Evolutionary conservation across 37 sponge, comb jelly and placozoan species (phyloP), one percentile per base, ranked within the genome.

Genomic region (Haliclona indistincta): DNA sequence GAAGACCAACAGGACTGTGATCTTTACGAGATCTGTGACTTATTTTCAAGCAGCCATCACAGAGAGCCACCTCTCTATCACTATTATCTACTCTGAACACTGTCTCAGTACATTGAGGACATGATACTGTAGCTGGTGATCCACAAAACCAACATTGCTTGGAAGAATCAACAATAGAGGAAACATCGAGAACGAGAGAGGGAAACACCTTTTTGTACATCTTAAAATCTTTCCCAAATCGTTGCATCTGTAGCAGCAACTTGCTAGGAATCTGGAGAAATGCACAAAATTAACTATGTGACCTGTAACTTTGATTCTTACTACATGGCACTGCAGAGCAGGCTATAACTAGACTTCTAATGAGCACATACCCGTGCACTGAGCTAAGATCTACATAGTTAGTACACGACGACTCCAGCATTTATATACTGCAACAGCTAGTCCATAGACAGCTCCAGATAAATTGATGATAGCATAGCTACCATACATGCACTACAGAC

Each of bases 191-290:
- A 2, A 69, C 75, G 4, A 82, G 47, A 17, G 78, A 63, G 5
- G 98, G 94, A 52, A 94, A 43, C 36, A 97, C 82, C 44, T 74
- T 91, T 7, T 85, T 82, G 49, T 75, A 97, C 39, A 80, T 70
- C 56, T 97, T 93, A 78, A 88, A 97, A 49, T 83, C 76, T 45
- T 83, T 85, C n/a, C 98, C 98, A 88, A 74, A 97, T 25, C 98
- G 73, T 64, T 95, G 98, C 51, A 97, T 76, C 63, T 94, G 95
- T 13, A 93, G 71, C 11, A 97, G 43, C 42, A 96, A 64, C 25
- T 55, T 76, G 1, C 54, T 74, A 1, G 96, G 96, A 28, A 61
- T 62, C 92, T 91, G 43, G 1, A 70, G 7, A 23, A 7, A 51
- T 29, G 33, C 39, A 36, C 10, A 4, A 75, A 62, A 11, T 38